Base-by-base conservation (phyloP, 2,113 vertebrate genomes). In the Ictalurus furcatus region DNA sequence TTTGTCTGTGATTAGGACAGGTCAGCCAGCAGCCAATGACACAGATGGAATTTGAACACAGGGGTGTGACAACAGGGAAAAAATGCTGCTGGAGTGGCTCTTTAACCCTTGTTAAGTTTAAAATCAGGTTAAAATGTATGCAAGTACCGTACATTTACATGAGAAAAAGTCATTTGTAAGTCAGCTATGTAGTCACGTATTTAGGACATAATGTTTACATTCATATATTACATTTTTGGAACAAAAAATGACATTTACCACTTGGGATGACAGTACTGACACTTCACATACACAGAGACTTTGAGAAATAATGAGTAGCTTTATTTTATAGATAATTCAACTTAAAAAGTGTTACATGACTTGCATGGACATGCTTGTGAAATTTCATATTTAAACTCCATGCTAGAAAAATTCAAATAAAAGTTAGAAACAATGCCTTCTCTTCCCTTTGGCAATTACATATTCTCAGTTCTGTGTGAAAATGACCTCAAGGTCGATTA, bases 21-120 rank as follows among this genome's bases (percentile, higher is more conserved):
- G 54, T n/a, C 85, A 71, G 79, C 54, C 34, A 61, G 54, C 54
- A 82, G 28, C 54, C 8, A 17, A 54, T 34, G 28, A 59, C 6
- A 80, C 23, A 80, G 52, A 80, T 34, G 54, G 79, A 81, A 56
- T 81, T 81, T 58, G 79, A 58, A 81, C 56, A 82, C n/a, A 30
- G 44, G 37, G 21, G 37, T 25, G 40, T 76, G 74, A 52, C 76
- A 28, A 52, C 19, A 48, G 14, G 17, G 19, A 78, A 40, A 76
- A 44, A 48, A 44, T 6, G 9, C 40, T 25, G 78, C 78, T 54
- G 13, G 74, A 80, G 48, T 54, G 19, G 21, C 9, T 73, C 34
- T 76, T 76, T 76, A 76, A 48, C 12, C 13, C 30, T 40, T 21
- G 17, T 76, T 40, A 44, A 44, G 37, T 2, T 21, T 44, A 9